These are phyloP conservation scores for Ceuthmochares aereus DNA, from an alignment of 2,113 vertebrate genomes.

Conservation along the genomic window DNA sequence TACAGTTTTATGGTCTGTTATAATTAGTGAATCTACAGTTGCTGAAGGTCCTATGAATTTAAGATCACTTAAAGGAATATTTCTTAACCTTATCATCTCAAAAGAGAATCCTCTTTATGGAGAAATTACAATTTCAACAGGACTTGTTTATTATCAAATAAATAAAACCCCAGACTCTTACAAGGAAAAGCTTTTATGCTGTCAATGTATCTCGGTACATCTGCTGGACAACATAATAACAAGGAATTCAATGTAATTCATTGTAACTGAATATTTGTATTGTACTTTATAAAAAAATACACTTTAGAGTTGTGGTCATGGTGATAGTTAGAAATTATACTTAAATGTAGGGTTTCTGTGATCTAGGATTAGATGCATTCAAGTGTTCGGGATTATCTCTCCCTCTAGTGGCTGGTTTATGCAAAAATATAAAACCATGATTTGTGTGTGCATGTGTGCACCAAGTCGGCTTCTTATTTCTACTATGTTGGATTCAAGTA, in stretches of 20 bases:
- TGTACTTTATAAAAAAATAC: background rate
- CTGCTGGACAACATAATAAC: background rate
- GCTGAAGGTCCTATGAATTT: background rate
- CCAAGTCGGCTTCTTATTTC: background rate
- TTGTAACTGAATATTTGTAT: background rate
- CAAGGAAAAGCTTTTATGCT: background rate
- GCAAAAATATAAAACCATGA: background rate
- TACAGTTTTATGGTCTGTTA: background rate
- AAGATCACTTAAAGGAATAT: background rate
- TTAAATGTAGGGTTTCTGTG: background rate
- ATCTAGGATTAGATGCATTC: background rate
- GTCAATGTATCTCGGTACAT: background rate
- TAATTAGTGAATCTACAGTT: background rate
- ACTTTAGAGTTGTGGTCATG: background rate
- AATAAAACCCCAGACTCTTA: background rate
- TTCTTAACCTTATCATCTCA: background rate
- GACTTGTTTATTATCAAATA: background rate
- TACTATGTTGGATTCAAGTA: background rate
- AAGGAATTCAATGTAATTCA: background rate
- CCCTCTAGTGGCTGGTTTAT: constrained; percentile 61
- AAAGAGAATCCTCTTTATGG: background rate
- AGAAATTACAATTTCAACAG: background rate
- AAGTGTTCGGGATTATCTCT: background rate
- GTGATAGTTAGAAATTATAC: background rate
- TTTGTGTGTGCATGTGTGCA: background rate